Conservation (phyloP, 2,113 vertebrate genomes). For the Fukomys damarensis region DNA sequence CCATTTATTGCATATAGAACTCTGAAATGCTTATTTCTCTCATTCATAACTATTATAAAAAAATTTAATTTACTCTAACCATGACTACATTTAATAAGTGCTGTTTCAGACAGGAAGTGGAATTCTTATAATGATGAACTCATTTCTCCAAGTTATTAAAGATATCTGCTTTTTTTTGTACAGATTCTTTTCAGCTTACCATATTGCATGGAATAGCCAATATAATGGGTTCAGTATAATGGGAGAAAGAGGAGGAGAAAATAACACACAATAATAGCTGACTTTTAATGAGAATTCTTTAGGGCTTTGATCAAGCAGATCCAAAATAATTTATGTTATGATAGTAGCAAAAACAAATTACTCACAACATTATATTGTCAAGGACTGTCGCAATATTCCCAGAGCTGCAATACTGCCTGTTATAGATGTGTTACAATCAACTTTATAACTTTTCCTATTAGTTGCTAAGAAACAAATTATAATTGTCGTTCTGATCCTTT, state of each 20-base stretch:
- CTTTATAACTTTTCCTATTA: conserved; percentile 83
- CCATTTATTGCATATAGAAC: neutral
- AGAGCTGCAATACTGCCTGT: conserved; percentile 60
- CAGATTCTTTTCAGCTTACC: conserved; percentile 44
- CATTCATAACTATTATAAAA: neutral
- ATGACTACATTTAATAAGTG: conserved; percentile 27
- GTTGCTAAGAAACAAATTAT: conserved; percentile 87
- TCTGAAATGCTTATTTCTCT: neutral
- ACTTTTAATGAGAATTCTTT: conserved; percentile 78
- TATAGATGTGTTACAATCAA: conserved; percentile 74
- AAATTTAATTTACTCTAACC: conserved; percentile 53
- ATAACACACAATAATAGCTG: conserved; percentile 48
- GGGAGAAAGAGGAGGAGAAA: conserved; percentile 39
- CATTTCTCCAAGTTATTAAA: conserved; percentile 61
- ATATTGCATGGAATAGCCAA: conserved; percentile 35
- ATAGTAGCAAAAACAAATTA: conserved; percentile 75
- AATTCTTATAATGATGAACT: conserved; percentile 20
- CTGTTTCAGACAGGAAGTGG: conserved; percentile 59
- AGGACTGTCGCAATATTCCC: conserved; percentile 70
- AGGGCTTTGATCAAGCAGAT: conserved; percentile 80
- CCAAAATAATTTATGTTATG: conserved; percentile 77
- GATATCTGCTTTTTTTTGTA: conserved; percentile 65
- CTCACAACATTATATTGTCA: conserved; percentile 68
- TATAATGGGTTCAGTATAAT: neutral
- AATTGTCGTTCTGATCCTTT: conserved; percentile 80